Percentiles rank a stretch among this genome's conserved stretches.
These are phyloP conservation scores for Cistogaster globosa DNA, from an alignment of 2,888 invertebrate genomes.

Conservation along the genomic window DNA sequence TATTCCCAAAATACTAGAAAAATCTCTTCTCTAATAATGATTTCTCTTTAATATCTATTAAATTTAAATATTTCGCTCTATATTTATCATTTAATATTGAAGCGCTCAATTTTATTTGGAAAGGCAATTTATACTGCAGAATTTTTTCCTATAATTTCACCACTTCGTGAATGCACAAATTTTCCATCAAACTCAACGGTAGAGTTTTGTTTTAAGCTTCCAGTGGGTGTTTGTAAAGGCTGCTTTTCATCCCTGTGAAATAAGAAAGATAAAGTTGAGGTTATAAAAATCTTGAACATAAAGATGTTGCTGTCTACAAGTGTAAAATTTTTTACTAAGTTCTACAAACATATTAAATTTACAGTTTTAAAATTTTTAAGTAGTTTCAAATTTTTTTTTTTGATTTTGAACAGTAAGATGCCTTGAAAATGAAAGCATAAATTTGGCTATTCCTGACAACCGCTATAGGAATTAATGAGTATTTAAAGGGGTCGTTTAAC, in stretches of 20 bases:
- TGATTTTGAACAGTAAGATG: too few relatives aligned
- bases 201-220: slow-evolving; percentile 88
- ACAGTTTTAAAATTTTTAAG: neutral
- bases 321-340: neutral
- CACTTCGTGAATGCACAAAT: slow-evolving; percentile 91
- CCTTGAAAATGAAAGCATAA: too few relatives aligned
- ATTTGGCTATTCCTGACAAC: too few relatives aligned
- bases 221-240: slow-evolving; percentile 86
- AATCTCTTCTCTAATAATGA: neutral
- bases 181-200: slow-evolving; percentile 92
- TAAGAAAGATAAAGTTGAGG: slow-evolving; percentile 71
- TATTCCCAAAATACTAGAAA: slow-evolving; percentile 44
- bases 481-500: too few relatives aligned
- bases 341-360: slow-evolving; percentile 42
- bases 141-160: slow-evolving; percentile 93
- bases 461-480: too few relatives aligned
- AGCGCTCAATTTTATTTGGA: neutral
- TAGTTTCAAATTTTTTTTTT: too few relatives aligned
- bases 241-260: slow-evolving; percentile 90
- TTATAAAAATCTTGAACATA: neutral
- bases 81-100: neutral
- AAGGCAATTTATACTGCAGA: slow-evolving; percentile 87
- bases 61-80: slow-evolving; percentile 7
- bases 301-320: neutral
- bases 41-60: slow-evolving; percentile 14